Evolutionary conservation across 2,797 vertebrate genomes (phyloP).

Genomic region (Pelochelys cantorii): DNA sequence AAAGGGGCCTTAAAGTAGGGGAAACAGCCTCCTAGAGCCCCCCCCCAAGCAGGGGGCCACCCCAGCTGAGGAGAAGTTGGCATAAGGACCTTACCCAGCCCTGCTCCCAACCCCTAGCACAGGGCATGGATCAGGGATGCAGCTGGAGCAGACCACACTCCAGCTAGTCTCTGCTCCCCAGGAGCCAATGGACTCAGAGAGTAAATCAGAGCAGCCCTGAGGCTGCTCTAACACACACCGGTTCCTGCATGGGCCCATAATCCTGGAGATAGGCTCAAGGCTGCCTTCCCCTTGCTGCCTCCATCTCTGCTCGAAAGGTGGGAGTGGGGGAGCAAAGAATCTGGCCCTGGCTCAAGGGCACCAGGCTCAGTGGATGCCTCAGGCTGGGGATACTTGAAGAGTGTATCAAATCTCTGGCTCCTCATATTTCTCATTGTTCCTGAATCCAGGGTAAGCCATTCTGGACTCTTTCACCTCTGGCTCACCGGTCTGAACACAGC

Average conservation of each 20-base stretch:
- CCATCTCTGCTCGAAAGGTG: not conserved
- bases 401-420: not conserved
- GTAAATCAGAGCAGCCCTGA: not conserved
- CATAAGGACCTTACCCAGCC: too few species aligned
- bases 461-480: not conserved
- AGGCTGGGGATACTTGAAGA: not conserved
- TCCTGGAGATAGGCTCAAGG: not conserved
- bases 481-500: not conserved
- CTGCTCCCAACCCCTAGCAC: too few species aligned
- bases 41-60: not conserved
- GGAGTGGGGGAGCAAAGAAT: not conserved
- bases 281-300: not conserved
- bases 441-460: not conserved
- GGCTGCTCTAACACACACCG: not conserved
- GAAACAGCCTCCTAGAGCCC: not conserved
- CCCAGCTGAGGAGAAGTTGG: not conserved
- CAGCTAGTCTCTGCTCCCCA: not conserved
- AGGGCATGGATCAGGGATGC: not conserved
- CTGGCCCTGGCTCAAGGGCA: not conserved
- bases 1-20: not conserved
- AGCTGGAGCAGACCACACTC: not conserved
- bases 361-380: not conserved
- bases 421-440: not conserved
- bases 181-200: not conserved
- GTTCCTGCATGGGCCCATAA: not conserved